Evolutionary conservation across 1,140 invertebrate species (phyloP), one percentile per base, ranked within the genome.

Genomic region (Cephus cinctus): DNA sequence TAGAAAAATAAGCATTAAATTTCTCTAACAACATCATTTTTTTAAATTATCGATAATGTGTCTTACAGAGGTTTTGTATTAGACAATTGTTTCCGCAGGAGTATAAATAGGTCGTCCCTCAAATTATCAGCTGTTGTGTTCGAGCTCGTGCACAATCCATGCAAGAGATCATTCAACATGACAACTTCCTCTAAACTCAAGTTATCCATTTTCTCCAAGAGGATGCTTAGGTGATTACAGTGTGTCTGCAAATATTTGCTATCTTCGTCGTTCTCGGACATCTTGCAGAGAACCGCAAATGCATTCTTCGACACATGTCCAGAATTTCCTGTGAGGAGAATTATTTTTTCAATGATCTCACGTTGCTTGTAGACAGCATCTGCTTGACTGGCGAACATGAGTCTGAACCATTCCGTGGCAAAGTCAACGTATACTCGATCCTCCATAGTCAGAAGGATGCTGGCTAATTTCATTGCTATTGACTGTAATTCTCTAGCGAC

Each of bases 41-140:
- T 32, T 43, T 35, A 34, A 43, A 27, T n/a, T n/a, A n/a, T n/a
- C n/a, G n/a, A n/a, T 43, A 39, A 52, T 47, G 63, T n/a, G n/a
- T n/a, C 63, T 65, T 65, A 79, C 76, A 65, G 39, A 15, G 65
- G 61, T 32, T 78, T 75, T 5, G 73, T 65, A 56, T 76, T 79
- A 5, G 77, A 76, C n/a, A 86, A 64, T 54, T 85, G 80, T 52
- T 86, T 86, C 30, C 81, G 78, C 1, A 85, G 64, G 2, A 84
- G 44, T 68, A 84, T 84, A 50, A 77, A 77, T 22, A 86, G 74
- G 54, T 85, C 82, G 57, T 84, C 79, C 42, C 78, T 74, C n/a
- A 85, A 63, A 5, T 71, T 65, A 15, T 74, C 62, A 34, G 77
- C 69, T 12, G 69, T 70, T 2, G 71, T 49, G 43, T 74, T 59